These are phyloP conservation scores for Coracopsis vasa DNA, from an alignment of 2,113 vertebrate species.

Conservation along the genomic window DNA sequence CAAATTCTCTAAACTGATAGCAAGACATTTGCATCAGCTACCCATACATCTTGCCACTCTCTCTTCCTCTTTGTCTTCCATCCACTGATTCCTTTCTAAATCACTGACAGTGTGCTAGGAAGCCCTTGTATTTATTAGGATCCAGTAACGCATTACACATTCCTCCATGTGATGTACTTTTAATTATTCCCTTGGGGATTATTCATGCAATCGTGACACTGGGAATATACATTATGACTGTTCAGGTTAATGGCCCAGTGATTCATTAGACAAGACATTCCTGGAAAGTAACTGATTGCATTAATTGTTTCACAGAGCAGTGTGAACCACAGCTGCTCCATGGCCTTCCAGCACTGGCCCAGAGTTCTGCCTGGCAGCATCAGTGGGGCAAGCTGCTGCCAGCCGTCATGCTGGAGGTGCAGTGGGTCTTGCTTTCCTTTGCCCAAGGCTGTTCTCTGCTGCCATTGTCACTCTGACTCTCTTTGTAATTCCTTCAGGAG, in stretches of 20 bases:
- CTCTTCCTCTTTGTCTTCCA: background rate
- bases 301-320: background rate
- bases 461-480: background rate
- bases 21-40: background rate
- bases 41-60: background rate
- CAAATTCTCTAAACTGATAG: background rate
- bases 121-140: background rate
- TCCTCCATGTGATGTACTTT: background rate
- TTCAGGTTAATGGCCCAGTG: slow-evolving; percentile 28
- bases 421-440: background rate
- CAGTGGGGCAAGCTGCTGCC: fast-evolving
- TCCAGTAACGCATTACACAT: background rate
- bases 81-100: background rate
- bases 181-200: slow-evolving; percentile 24
- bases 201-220: background rate
- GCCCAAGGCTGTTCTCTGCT: background rate
- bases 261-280: slow-evolving; percentile 32
- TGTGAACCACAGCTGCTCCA: background rate
- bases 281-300: slow-evolving; percentile 20
- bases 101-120: background rate
- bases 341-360: background rate
- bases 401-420: background rate
- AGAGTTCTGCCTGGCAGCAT: background rate
- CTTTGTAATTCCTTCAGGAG: background rate
- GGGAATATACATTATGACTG: background rate